Base-by-base conservation (phyloP, 2,888 invertebrate species). In the Gymnosoma rotundatum region DNA sequence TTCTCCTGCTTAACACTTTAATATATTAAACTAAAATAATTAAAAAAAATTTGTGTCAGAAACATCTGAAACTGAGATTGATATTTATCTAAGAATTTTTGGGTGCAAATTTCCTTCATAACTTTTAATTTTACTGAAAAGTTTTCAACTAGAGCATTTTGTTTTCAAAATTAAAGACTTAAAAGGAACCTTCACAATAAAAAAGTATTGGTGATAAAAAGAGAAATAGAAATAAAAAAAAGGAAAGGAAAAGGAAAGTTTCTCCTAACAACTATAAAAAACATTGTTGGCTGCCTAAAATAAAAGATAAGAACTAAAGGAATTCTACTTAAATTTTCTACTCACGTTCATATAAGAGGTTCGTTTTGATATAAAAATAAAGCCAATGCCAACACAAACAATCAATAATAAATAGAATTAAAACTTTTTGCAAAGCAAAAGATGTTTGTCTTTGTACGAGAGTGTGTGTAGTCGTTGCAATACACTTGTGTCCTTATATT, bases 341-440 rank as follows among this genome's bases (percentile, higher is more conserved):
- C 48, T 78, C 78, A 78, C 78, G 83, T 83, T 78, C 70, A n/a
- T 52, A 58, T 58, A 78, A 74, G 56, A 78, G 60, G 61, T 69
- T 78, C 69, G 25, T 78, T 78, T 32, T 63, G 42, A 48, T 36
- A 63, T 78, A 58, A 75, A 75, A 54, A 20, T 63, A 61, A 52
- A 36, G 36, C 25, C 58, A 72, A 76, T 48, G 25, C 42, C 10
- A 82, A 76, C 66, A 72, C n/a, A 54, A 56, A n/a, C 50, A 61
- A 70, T 56, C 38, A 63, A 69, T 75, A 81, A 60, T 45, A 63
- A 76, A 78, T 78, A 58, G 16, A 63, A 36, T 50, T 52, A 61
- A 67, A 60, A 66, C 20, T 72, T 56, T 64, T 16, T 18, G 9
- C 36, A 25, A 48, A 58, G 36, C 21, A 38, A 70, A 36, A 32